Percentiles rank a stretch among this genome's conserved stretches.
Evolutionary conservation across 2,888 invertebrate species (phyloP).

Genomic region (Drosophila mimica): DNA sequence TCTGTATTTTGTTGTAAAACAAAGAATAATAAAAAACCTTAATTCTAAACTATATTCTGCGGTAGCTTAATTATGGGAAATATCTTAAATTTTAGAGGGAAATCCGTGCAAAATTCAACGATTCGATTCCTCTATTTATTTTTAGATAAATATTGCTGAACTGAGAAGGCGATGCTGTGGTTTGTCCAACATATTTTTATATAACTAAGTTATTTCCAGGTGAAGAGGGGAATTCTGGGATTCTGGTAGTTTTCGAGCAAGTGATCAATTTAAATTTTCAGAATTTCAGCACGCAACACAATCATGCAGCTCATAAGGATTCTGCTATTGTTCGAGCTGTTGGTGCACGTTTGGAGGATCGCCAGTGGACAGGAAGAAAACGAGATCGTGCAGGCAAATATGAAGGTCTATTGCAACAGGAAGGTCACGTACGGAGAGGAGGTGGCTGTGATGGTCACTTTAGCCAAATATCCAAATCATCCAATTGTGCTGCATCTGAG

Average conservation of each 20-base stretch:
- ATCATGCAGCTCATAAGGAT: slow-evolving; percentile 11
- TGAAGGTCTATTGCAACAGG: slow-evolving; percentile 7
- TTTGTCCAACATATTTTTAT: not conserved
- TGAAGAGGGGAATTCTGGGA: too few species aligned
- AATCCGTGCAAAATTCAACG: not conserved
- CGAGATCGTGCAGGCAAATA: not conserved
- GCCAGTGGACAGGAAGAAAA: not conserved
- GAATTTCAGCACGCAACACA: not conserved
- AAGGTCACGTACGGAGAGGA: not conserved
- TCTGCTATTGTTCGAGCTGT: not conserved
- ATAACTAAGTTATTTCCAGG: not conserved
- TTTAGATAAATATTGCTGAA: not conserved
- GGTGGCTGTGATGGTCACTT: slow-evolving; percentile 14
- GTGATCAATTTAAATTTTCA: not conserved
- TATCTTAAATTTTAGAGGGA: not conserved
- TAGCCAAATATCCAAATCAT: slow-evolving; percentile 3
- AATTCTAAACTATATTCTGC: slow-evolving; percentile 66
- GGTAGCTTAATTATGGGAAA: not conserved
- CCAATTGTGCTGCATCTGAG: slow-evolving; percentile 9
- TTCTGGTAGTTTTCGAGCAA: too few species aligned
- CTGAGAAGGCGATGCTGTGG: not conserved
- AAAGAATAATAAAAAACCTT: slow-evolving; percentile 72
- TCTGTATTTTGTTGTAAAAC: slow-evolving; percentile 82
- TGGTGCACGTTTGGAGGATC: too few species aligned
- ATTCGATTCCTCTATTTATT: not conserved